phyloP scores from a whole-genome alignment of 2,888 invertebrate species.

The Junonia oenone region DNA sequence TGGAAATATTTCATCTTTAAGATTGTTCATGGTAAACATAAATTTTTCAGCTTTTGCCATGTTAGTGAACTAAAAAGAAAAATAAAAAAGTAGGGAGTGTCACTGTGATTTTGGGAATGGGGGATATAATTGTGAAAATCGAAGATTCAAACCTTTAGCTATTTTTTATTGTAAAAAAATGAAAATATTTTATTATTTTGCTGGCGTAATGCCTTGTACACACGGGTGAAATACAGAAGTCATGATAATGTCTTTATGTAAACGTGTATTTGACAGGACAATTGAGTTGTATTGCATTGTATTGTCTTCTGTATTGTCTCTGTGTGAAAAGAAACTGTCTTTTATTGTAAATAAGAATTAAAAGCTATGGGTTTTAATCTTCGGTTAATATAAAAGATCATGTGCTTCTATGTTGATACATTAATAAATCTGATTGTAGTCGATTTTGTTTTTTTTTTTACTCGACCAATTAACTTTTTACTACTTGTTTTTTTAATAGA shows the following conservation, averaged over 20 bases:
- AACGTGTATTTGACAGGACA: neutral
- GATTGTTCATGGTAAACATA: neutral
- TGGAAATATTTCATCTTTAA: too few relatives aligned
- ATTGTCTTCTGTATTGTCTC: neutral
- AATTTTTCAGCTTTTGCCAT: constrained; percentile 10
- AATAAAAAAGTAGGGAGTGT: constrained; percentile 3
- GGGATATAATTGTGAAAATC: constrained; percentile 14
- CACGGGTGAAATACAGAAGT: neutral
- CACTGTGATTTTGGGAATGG: constrained; percentile 22
- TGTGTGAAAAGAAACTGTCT: neutral
- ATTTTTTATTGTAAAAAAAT: neutral
- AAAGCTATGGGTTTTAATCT: constrained; percentile 22
- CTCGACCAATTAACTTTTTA: neutral
- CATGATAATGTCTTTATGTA: neutral
- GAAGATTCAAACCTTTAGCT: constrained; percentile 22
- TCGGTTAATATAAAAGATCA: constrained; percentile 23
- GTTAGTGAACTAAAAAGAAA: constrained; percentile 8
- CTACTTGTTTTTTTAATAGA: too few relatives aligned
- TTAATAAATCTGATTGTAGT: constrained; percentile 69
- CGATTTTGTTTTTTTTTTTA: constrained; percentile 36
- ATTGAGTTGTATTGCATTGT: neutral
- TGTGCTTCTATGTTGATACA: constrained; percentile 63
- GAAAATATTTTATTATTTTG: neutral
- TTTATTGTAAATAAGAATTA: constrained; percentile 18
- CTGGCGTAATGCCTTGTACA: neutral